Evolutionary conservation across 2,113 vertebrate genomes (phyloP), one percentile per base, ranked within the genome.

Genomic region (Phyllostomus hastatus): DNA sequence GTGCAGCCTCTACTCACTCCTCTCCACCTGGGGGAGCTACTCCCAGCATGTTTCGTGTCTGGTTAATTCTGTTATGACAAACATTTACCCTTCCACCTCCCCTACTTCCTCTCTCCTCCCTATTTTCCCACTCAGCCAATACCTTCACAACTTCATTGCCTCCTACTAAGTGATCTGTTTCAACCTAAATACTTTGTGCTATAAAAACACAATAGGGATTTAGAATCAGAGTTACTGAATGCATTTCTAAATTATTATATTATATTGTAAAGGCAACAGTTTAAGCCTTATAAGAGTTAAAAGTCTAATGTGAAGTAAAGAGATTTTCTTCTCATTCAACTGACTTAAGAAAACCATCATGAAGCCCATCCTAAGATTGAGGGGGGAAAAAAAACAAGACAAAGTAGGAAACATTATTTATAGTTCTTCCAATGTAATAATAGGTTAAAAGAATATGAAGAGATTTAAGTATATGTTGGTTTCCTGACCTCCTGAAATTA

Each of bases 401-500:
- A 84, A 92, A 88, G 33, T 66, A 9, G 48, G 26, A 97, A 86
- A 80, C 22, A 91, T 54, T 84, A 81, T 79, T 97, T 67, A 80
- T 57, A 83, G 66, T 93, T 91, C 54, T 96, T 78, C 24, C 41
- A 88, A 2, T 69, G 1, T 69, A 88, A 83, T 61, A 88, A 80
- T 5, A 86, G n/a, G 17, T 90, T 61, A 97, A 94, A 92, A 91
- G 92, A 84, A 67, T 33, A 87, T 35, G 48, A 94, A 84, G 16
- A 50, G 24, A 95, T 91, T 85, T 94, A 94, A 96, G 26, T 87
- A 92, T 28, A 91, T 73, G 61, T 64, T 97, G 67, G 81, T 87
- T 87, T 97, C 43, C 66, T 93, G 20, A 85, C 70, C 79, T 95
- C 38, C 67, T 96, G 43, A 95, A 95, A 96, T 91, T 81, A 89